These are phyloP conservation scores for Mythimna impura DNA, from an alignment of 2,888 invertebrate species.

Conservation along the genomic window DNA sequence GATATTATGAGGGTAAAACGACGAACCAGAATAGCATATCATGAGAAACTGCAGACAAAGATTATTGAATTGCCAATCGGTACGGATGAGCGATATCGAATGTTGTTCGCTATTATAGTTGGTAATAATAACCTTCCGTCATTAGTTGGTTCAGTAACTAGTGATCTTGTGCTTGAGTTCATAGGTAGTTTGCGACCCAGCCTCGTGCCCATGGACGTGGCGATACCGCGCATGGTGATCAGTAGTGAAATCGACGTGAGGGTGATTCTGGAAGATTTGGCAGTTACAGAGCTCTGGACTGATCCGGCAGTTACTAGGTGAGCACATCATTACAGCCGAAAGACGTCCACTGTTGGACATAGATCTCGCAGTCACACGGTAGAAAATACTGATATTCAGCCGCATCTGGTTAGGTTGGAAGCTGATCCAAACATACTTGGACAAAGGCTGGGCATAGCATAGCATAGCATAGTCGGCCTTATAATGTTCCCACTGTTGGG, in stretches of 20 bases:
- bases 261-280: slow-evolving; percentile 56
- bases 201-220: slow-evolving; percentile 56
- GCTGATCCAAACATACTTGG: no score
- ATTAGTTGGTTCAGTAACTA: neutral
- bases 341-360: no score
- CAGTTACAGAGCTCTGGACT: slow-evolving; percentile 56
- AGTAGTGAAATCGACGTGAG: slow-evolving; percentile 59
- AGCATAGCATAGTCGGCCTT: no score
- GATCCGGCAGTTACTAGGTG: slow-evolving; percentile 61
- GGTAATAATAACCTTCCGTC: slow-evolving; percentile 15
- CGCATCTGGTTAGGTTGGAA: no score
- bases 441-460: no score
- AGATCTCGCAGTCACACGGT: no score
- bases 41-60: slow-evolving; percentile 27
- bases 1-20: slow-evolving; percentile 62
- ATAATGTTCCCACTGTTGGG: no score
- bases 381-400: no score
- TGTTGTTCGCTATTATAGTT: slow-evolving; percentile 48
- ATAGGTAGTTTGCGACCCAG: slow-evolving; percentile 39
- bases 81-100: slow-evolving; percentile 47
- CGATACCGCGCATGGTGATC: slow-evolving; percentile 60
- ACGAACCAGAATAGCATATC: slow-evolving; percentile 49
- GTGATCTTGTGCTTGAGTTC: slow-evolving; percentile 34
- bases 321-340: neutral
- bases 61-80: slow-evolving; percentile 62